A percentile compares a stretch with the other conserved stretches of the same genome.
phyloP scores from a whole-genome alignment of 2,888 invertebrate species.

The Polyommatus iphigenia region DNA sequence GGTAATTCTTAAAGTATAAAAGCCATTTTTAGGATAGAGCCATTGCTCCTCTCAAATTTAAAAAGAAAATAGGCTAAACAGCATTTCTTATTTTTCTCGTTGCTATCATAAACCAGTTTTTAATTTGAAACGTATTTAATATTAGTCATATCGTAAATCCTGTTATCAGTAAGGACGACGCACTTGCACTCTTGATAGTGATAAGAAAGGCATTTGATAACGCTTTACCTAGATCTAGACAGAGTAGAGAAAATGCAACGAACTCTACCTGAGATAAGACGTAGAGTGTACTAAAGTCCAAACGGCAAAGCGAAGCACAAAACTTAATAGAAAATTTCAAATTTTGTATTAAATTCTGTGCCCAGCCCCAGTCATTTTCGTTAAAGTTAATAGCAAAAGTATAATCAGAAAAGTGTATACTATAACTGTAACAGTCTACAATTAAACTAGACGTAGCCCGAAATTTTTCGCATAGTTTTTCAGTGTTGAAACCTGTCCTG shows the following conservation, averaged over 20 bases:
- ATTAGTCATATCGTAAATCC: conserved; percentile 40
- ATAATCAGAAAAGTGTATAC: too few species aligned
- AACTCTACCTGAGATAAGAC: conserved; percentile 14
- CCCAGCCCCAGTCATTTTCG: too few species aligned
- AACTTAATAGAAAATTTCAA: too few species aligned
- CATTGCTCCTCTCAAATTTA: not conserved
- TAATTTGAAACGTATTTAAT: conserved; percentile 26
- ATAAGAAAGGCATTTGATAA: conserved; percentile 44
- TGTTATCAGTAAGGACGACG: conserved; percentile 44
- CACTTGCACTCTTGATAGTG: conserved; percentile 44
- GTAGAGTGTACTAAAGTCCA: not conserved
- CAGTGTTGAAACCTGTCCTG: too few species aligned
- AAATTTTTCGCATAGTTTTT: too few species aligned
- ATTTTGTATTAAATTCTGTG: too few species aligned
- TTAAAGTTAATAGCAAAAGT: too few species aligned
- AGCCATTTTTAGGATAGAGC: not conserved
- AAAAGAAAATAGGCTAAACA: not conserved
- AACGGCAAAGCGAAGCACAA: not conserved
- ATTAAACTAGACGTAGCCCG: too few species aligned
- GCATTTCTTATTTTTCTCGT: not conserved
- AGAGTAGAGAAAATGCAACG: conserved; percentile 29
- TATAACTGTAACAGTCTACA: too few species aligned
- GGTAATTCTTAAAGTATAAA: not conserved
- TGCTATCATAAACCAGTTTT: not conserved
- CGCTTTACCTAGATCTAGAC: conserved; percentile 36